Conservation (phyloP, 2,797 vertebrate species). For the Sebastes goodei region DNA sequence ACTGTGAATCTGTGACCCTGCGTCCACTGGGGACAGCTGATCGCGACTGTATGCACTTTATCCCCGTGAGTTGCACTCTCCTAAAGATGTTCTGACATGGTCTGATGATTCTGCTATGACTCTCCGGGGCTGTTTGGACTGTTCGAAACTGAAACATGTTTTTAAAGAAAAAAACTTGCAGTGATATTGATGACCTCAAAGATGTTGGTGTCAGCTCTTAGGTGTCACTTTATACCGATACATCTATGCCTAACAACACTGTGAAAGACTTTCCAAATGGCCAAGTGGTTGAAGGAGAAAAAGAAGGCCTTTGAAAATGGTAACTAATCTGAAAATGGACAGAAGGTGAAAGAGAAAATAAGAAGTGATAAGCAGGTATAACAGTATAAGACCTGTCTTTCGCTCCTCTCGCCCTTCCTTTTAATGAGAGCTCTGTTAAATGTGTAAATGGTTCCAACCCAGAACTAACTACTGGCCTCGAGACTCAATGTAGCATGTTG, state of each 20-base stretch:
- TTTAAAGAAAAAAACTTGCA: background rate
- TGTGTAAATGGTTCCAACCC: background rate
- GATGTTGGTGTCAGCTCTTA: background rate
- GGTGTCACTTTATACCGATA: background rate
- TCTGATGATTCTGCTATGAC: constrained; percentile 22
- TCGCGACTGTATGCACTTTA: constrained; percentile 25
- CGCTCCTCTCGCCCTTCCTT: background rate
- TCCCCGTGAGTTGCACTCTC: constrained; percentile 24
- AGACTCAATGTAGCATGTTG: background rate
- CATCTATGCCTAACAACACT: background rate
- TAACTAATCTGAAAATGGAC: background rate
- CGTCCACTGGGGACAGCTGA: constrained; percentile 32
- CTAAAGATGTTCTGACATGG: constrained; percentile 42
- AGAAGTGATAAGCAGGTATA: background rate
- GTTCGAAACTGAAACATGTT: background rate
- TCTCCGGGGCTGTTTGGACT: constrained; percentile 13
- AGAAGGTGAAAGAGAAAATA: background rate
- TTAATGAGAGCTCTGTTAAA: constrained; percentile 31
- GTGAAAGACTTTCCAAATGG: background rate
- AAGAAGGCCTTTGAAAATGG: background rate
- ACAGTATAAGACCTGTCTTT: background rate
- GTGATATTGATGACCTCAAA: constrained; percentile 17
- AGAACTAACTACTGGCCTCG: background rate
- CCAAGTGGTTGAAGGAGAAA: background rate
- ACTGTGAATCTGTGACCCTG: constrained; percentile 26